phyloP scores from a whole-genome alignment of 2,113 vertebrate genomes.

The Eurystomus gularis region DNA sequence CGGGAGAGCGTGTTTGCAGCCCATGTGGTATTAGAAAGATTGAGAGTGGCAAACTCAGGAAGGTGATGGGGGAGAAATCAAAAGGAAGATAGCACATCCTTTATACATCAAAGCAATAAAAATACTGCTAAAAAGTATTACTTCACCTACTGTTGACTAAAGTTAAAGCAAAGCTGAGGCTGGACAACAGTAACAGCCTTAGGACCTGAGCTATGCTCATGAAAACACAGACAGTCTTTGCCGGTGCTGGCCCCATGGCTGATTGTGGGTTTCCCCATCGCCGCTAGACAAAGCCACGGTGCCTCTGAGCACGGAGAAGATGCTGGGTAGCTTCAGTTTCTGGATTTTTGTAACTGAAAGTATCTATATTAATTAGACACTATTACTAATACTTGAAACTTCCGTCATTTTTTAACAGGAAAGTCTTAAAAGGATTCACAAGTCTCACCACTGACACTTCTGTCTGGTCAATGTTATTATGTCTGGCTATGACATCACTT shows the following conservation, averaged over 20 bases:
- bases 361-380: background rate
- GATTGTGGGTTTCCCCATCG: background rate
- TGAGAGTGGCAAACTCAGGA: background rate
- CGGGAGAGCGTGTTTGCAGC: background rate
- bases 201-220: background rate
- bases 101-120: background rate
- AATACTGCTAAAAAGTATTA: background rate
- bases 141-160: background rate
- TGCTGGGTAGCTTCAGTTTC: background rate
- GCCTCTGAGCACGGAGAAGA: background rate
- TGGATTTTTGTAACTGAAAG: background rate
- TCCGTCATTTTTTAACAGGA: background rate
- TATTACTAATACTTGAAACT: background rate
- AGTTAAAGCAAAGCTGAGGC: background rate
- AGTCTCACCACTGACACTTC: background rate
- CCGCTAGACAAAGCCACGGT: background rate
- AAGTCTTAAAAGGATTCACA: background rate
- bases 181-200: background rate
- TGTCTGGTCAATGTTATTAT: background rate
- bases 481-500: background rate
- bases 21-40: background rate
- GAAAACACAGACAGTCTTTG: background rate
- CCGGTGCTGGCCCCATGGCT: background rate
- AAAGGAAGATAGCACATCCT: background rate
- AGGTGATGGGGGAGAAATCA: background rate